Conservation (phyloP, 2,113 vertebrate genomes). For the Gobius niger region DNA sequence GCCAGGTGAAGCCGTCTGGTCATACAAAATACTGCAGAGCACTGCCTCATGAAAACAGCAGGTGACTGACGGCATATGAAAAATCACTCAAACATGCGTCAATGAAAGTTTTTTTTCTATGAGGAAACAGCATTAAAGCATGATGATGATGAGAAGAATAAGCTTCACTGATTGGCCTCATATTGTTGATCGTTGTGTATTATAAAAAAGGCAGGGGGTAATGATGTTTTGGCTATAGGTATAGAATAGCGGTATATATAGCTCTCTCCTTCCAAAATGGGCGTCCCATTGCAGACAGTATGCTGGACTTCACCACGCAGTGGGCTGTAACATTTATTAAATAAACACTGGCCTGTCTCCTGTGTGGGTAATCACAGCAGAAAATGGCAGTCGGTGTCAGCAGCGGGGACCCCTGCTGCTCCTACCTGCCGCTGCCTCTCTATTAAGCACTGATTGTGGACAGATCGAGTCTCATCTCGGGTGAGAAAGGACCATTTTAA, state of each 20-base stretch:
- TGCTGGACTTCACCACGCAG: conserved; percentile 55
- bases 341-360: conserved; percentile 46
- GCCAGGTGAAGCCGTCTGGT: too few species aligned
- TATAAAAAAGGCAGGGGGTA: background rate
- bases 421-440: conserved; percentile 43
- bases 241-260: background rate
- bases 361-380: conserved; percentile 48
- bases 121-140: too few species aligned
- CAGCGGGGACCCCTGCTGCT: conserved; percentile 34
- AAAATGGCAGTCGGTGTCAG: conserved; percentile 49
- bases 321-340: conserved; percentile 30
- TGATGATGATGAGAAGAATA: too few species aligned
- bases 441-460: conserved; percentile 44
- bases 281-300: conserved; percentile 54
- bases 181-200: background rate
- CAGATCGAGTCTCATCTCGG: conserved; percentile 38
- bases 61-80: too few species aligned
- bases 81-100: too few species aligned
- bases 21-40: too few species aligned
- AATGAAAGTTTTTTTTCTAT: too few species aligned
- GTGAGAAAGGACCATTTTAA: conserved; percentile 20
- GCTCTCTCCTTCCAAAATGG: conserved; percentile 32
- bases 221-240: too few species aligned
- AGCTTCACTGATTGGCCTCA: too few species aligned
- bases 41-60: too few species aligned